A percentile compares a stretch with the other conserved stretches of the same genome.
These are phyloP conservation scores for Limnephilus marmoratus DNA, from an alignment of 2,888 invertebrate genomes.

Conservation along the genomic window DNA sequence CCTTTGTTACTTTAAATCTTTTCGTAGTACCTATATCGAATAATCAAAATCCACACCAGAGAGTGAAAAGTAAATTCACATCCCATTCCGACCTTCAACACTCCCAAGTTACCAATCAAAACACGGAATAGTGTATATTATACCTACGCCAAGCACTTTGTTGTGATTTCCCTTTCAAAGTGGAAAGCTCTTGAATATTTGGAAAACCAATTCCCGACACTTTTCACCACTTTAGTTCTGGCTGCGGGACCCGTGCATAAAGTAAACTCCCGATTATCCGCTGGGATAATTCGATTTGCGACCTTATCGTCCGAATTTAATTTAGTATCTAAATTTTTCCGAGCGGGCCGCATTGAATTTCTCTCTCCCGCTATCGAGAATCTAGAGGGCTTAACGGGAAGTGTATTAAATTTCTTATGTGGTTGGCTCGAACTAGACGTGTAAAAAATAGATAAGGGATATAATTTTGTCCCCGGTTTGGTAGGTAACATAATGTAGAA, in stretches of 20 bases:
- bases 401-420: conserved; percentile 2
- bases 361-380: neutral
- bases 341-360: neutral
- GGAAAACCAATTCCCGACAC: neutral
- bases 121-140: neutral
- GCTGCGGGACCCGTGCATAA: neutral
- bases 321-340: neutral
- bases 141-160: neutral
- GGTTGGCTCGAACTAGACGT: neutral
- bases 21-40: too few species aligned
- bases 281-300: neutral
- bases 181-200: neutral
- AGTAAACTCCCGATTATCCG: neutral
- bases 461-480: neutral
- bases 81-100: neutral
- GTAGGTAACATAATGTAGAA: neutral
- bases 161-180: neutral
- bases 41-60: neutral
- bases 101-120: neutral
- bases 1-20: too few species aligned
- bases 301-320: neutral
- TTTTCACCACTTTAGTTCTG: neutral
- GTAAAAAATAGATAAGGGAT: neutral
- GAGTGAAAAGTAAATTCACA: neutral
- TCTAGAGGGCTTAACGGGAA: neutral